phyloP scores from a whole-genome alignment of 2,888 invertebrate genomes.

The Pharmacophagus antenor region DNA sequence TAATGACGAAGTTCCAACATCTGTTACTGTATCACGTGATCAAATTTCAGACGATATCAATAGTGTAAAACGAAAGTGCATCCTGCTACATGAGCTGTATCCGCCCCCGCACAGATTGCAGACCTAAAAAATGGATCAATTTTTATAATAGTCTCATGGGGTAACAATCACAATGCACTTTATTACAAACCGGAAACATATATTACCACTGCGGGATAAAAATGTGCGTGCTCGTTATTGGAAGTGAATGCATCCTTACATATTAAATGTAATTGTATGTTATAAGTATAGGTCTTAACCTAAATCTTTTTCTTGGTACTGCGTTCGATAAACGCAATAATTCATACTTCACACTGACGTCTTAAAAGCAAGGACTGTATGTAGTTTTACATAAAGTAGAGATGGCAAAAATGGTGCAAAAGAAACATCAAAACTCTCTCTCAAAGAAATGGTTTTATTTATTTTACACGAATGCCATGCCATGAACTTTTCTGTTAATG shows the following conservation, averaged over 20 bases:
- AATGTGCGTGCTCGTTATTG: conserved; percentile 45
- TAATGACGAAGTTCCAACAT: conserved; percentile 47
- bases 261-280: background rate
- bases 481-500: too few relatives aligned
- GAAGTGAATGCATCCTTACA: background rate
- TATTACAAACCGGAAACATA: conserved; percentile 77
- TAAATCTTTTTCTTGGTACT: too few relatives aligned
- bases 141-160: conserved; percentile 72
- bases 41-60: conserved; percentile 69
- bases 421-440: too few relatives aligned
- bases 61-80: conserved; percentile 61
- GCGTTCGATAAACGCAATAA: too few relatives aligned
- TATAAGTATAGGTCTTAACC: too few relatives aligned
- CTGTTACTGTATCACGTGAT: conserved; percentile 66
- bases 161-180: conserved; percentile 65
- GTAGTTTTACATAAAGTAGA: too few relatives aligned
- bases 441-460: too few relatives aligned
- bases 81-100: conserved; percentile 78
- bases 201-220: conserved; percentile 62
- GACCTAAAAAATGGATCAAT: conserved; percentile 75
- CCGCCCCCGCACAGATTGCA: conserved; percentile 72
- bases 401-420: too few relatives aligned
- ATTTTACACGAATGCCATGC: too few relatives aligned
- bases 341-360: too few relatives aligned
- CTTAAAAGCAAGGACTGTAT: too few relatives aligned